Base-by-base conservation (phyloP, 2,797 vertebrate species). In the Halcyon chelicuti region DNA sequence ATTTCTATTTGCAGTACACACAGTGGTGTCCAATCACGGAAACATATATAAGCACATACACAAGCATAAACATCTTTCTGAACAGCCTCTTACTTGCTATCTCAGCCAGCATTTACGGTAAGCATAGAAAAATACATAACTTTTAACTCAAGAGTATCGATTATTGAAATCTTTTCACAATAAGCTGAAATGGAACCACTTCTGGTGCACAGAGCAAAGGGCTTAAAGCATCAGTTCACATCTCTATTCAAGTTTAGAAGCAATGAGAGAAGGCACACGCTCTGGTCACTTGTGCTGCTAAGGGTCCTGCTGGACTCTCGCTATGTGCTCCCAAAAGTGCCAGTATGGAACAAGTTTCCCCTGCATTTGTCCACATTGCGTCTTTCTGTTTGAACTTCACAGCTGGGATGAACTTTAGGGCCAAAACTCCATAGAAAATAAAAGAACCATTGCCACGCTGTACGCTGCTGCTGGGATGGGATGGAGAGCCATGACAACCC, bases 401-500 rank as follows among this genome's bases (percentile, higher is more conserved):
- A 61, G 1, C 1, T 7, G 10, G 10, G 21, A 72, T 70, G 70
- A 86, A 3, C 4, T 40, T 37, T 1, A 42, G 0, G 3, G 47
- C 23, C 37, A 46, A 92, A 75, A 61, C 10, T 55, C 51, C 7
- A 1, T 31, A 22, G 20, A 13, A 70, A 79, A 23, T 0, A 63
- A 29, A 75, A 12, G 0, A 0, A 44, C n/a, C 1, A 0, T 7
- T 85, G 20, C 13, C n/a, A 62, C 0, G 1, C 7, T 70, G 4
- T 19, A 5, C 2, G 0, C 5, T 12, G 60, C 35, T 54, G 33
- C 70, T 76, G 58, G 44, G 70, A 37, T 21, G 22, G 29, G 46
- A 21, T 26, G 58, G 46, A 67, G 28, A 57, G 14, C 19, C 74
- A 2, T 1, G 4, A 26, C 40, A 75, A 44, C 67, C 17, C 15